Evolutionary conservation across 1,140 invertebrate species (phyloP).

Genomic region (Hyphantria cunea): DNA sequence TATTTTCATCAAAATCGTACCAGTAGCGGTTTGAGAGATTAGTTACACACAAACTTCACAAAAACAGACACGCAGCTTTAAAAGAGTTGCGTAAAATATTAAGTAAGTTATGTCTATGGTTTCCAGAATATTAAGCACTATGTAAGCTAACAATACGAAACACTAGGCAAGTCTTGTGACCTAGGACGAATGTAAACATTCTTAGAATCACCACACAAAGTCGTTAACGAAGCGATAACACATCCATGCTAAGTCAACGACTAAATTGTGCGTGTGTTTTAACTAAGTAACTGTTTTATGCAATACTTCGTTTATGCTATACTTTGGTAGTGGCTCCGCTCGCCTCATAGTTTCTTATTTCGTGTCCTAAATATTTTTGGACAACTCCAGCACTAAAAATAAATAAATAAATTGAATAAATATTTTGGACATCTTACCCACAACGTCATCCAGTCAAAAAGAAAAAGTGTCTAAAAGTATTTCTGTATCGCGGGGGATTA

Average conservation of each 20-base stretch:
- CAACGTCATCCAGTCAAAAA: too few relatives aligned
- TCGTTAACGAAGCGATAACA: neutral
- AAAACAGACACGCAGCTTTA: too few relatives aligned
- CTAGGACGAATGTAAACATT: neutral
- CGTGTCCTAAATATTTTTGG: too few relatives aligned
- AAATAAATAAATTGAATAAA: too few relatives aligned
- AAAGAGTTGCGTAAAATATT: too few relatives aligned
- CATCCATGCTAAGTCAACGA: neutral
- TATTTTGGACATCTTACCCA: too few relatives aligned
- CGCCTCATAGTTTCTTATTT: too few relatives aligned
- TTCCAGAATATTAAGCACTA: neutral
- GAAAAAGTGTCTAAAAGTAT: too few relatives aligned
- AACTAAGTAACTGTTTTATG: neutral
- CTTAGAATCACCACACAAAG: neutral
- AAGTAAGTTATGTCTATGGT: neutral
- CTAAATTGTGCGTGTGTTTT: neutral
- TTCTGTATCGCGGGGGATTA: too few relatives aligned
- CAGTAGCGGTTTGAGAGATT: neutral
- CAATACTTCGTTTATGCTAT: neutral
- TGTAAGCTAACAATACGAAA: neutral
- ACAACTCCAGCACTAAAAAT: too few relatives aligned
- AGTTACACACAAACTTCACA: neutral
- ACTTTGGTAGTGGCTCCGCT: neutral
- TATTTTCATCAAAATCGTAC: too few relatives aligned
- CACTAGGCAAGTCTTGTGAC: neutral